These are phyloP conservation scores for Heterotilapia buettikoferi DNA, from an alignment of 2,113 vertebrate genomes.

Conservation along the genomic window DNA sequence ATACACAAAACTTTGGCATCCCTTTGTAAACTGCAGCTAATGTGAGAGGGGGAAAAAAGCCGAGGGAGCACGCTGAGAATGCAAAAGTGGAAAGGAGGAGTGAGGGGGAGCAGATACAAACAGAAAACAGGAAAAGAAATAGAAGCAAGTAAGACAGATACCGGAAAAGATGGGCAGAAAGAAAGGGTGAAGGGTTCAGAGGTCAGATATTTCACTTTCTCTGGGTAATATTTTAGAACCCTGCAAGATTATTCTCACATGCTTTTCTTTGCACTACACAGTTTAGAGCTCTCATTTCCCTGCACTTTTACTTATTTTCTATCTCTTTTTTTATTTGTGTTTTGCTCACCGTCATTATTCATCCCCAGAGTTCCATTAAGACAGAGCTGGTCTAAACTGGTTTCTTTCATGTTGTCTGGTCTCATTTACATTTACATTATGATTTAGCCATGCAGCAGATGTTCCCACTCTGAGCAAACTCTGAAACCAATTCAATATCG, in stretches of 20 bases:
- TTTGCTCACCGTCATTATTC: slow-evolving; percentile 31
- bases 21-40: slow-evolving; percentile 51
- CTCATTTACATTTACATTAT: slow-evolving; percentile 65
- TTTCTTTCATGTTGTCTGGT: slow-evolving; percentile 52
- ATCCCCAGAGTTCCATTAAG: slow-evolving; percentile 44
- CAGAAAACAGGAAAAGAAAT: neutral
- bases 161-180: neutral
- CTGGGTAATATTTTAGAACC: neutral
- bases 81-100: slow-evolving; percentile 5
- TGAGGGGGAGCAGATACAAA: neutral
- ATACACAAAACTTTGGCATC: slow-evolving; percentile 38
- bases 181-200: neutral
- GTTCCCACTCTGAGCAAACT: slow-evolving; percentile 10
- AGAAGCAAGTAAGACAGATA: neutral
- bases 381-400: slow-evolving; percentile 40
- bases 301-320: neutral
- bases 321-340: neutral
- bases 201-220: neutral
- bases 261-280: neutral
- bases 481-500: slow-evolving; percentile 23
- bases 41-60: slow-evolving; percentile 4
- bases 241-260: neutral
- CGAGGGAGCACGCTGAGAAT: slow-evolving; percentile 13
- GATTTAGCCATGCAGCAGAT: slow-evolving; percentile 36
- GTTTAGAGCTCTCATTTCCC: neutral